Conservation (phyloP, 2,888 invertebrate genomes). For the Pterobdella sp. region DNA sequence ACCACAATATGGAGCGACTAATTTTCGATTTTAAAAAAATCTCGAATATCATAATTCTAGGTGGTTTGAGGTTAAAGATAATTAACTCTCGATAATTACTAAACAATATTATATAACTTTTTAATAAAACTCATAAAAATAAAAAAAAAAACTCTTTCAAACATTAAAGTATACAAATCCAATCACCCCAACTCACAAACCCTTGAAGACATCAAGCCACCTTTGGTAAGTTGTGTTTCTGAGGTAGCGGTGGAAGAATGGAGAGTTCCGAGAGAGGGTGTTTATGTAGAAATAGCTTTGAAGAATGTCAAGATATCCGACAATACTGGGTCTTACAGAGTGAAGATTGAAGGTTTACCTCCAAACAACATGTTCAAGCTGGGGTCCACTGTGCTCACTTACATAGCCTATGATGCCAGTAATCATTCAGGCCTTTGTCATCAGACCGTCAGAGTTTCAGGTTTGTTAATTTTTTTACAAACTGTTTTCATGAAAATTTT, state of each 20-base stretch:
- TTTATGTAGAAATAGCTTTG: not conserved
- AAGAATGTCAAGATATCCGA: not conserved
- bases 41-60: too few relatives aligned
- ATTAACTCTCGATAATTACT: too few relatives aligned
- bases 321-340: not conserved
- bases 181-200: too few relatives aligned
- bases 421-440: not conserved
- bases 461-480: not conserved
- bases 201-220: conserved; percentile 1
- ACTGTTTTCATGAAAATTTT: not conserved
- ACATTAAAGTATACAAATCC: too few relatives aligned
- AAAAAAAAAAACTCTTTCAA: too few relatives aligned
- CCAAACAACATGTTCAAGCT: not conserved
- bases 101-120: too few relatives aligned
- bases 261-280: not conserved
- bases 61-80: too few relatives aligned
- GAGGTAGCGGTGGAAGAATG: not conserved
- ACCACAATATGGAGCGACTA: too few relatives aligned
- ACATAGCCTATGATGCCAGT: not conserved
- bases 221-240: not conserved
- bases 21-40: too few relatives aligned
- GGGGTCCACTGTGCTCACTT: not conserved
- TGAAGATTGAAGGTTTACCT: not conserved
- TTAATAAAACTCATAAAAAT: too few relatives aligned
- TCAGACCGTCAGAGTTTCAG: not conserved